Percentiles rank a stretch among this genome's conserved stretches.
phyloP scores from a whole-genome alignment of 2,113 vertebrate genomes.

The Galeopterus variegatus region DNA sequence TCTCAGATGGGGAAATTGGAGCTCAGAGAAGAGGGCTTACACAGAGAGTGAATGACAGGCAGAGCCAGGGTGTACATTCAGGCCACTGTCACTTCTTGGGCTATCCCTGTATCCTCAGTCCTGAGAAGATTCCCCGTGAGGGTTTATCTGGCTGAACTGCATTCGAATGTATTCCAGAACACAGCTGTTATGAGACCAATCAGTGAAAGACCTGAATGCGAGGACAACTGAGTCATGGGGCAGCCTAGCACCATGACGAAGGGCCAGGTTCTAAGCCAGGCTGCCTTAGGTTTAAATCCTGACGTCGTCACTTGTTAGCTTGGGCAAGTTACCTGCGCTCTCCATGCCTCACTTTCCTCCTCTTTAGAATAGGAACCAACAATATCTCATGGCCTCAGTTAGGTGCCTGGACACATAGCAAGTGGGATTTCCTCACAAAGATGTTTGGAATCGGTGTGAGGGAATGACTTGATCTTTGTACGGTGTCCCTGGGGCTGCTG shows the following conservation, averaged over 20 bases:
- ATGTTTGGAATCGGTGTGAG: neutral
- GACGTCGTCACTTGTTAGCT: neutral
- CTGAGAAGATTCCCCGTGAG: neutral
- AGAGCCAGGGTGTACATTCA: neutral
- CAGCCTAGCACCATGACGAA: neutral
- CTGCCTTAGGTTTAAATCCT: neutral
- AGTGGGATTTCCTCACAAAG: neutral
- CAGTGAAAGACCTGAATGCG: neutral
- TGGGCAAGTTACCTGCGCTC: neutral
- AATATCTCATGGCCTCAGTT: neutral
- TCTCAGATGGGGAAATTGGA: neutral
- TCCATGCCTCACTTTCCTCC: neutral
- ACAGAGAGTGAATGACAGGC: neutral
- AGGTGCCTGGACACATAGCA: neutral
- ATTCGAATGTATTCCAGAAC: neutral
- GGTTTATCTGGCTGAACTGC: neutral
- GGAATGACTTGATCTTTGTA: neutral
- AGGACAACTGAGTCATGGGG: neutral
- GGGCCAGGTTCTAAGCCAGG: neutral
- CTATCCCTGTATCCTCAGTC: neutral
- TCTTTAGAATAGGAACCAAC: constrained; percentile 19
- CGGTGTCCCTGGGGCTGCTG: neutral
- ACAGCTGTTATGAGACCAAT: neutral
- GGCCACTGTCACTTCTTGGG: neutral
- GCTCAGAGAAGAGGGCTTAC: neutral